Percentiles rank a stretch among this genome's conserved stretches.
Evolutionary conservation across 2,888 invertebrate genomes (phyloP).

Genomic region (Cynaeus angustus): DNA sequence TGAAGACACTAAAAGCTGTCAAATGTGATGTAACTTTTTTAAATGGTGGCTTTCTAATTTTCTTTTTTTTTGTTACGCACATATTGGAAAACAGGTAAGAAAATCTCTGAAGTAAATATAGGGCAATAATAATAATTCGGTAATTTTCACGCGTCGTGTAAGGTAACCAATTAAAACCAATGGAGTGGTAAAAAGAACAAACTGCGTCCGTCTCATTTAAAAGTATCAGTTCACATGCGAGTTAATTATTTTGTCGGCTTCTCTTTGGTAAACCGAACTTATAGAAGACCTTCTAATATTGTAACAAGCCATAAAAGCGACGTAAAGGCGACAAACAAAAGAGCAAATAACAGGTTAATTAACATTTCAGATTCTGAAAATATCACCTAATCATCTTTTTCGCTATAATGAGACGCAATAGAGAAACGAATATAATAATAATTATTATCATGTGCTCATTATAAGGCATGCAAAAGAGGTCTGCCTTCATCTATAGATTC

Average conservation of each 20-base stretch:
- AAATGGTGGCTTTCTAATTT: too few species aligned
- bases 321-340: background rate
- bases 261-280: conserved; percentile 46
- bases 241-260: conserved; percentile 50
- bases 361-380: background rate
- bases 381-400: background rate
- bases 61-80: too few species aligned
- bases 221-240: conserved; percentile 49
- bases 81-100: background rate
- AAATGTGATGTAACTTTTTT: conserved; percentile 1
- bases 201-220: conserved; percentile 35
- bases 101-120: background rate
- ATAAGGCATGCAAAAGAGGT: conserved; percentile 22
- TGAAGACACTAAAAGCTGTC: conserved; percentile 9
- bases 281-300: conserved; percentile 19
- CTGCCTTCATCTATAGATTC: conserved; percentile 21
- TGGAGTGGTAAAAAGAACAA: conserved; percentile 40
- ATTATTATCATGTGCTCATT: conserved; percentile 12
- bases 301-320: conserved; percentile 8
- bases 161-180: conserved; percentile 41
- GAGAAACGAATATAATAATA: conserved; percentile 20
- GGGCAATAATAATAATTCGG: conserved; percentile 6
- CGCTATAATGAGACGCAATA: background rate
- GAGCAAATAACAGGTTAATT: background rate
- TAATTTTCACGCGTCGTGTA: conserved; percentile 23